A percentile compares a stretch with the other conserved stretches of the same genome.
These are phyloP conservation scores for Quadriops clusia DNA, from an alignment of 2,888 invertebrate species.

Conservation along the genomic window DNA sequence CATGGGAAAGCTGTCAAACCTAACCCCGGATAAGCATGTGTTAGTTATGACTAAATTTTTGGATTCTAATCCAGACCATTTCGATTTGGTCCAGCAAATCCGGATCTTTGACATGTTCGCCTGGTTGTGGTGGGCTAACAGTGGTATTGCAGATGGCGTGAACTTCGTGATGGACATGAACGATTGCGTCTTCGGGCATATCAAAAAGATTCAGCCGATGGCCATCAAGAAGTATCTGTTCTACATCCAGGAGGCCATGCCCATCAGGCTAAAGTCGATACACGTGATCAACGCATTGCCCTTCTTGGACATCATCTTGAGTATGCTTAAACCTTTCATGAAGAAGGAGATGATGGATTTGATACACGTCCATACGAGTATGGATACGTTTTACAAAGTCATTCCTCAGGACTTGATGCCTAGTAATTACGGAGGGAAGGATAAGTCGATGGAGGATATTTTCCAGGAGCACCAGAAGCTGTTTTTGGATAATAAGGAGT, in stretches of 20 bases:
- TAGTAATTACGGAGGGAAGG: slow-evolving; percentile 19
- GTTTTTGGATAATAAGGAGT: slow-evolving; percentile 27
- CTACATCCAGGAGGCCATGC: slow-evolving; percentile 39
- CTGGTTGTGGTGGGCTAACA: slow-evolving; percentile 42
- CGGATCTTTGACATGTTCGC: slow-evolving; percentile 45
- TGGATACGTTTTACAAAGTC: slow-evolving; percentile 12
- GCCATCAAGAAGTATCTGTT: slow-evolving; percentile 55
- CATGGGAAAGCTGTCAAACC: slow-evolving; percentile 12
- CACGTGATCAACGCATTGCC: slow-evolving; percentile 11
- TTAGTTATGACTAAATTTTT: slow-evolving; percentile 26
- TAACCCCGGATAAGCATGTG: slow-evolving; percentile 21
- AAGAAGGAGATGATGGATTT: slow-evolving; percentile 10
- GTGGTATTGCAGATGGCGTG: slow-evolving; percentile 44
- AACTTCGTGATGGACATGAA: slow-evolving; percentile 52
- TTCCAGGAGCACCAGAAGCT: too few species aligned
- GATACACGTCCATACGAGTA: slow-evolving; percentile 14
- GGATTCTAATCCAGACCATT: slow-evolving; percentile 47
- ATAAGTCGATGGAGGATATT: slow-evolving; percentile 16
- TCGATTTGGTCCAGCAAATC: slow-evolving; percentile 40
- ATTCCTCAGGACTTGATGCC: slow-evolving; percentile 18
- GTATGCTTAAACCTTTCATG: slow-evolving; percentile 8
- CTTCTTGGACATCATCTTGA: slow-evolving; percentile 8
- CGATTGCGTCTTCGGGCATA: slow-evolving; percentile 47
- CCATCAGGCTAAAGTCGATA: slow-evolving; percentile 10
- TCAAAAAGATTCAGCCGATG: slow-evolving; percentile 38